phyloP scores from a whole-genome alignment of 2,797 vertebrate genomes.

The Microchirus variegatus region DNA sequence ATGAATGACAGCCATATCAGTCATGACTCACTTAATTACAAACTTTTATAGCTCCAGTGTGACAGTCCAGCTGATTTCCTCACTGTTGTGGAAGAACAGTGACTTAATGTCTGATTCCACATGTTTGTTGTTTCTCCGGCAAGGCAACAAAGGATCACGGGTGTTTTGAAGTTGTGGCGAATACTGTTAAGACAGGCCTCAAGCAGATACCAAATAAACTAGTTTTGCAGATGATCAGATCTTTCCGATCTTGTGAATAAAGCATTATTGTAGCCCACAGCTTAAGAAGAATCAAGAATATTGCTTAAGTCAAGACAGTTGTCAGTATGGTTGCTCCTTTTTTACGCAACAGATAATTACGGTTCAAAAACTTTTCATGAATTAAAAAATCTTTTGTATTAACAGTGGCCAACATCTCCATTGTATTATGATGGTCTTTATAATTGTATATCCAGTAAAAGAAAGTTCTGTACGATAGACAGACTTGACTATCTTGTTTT shows the following conservation, averaged over 20 bases:
- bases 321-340: not conserved
- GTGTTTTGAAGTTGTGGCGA: slow-evolving; percentile 12
- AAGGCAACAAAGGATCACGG: slow-evolving; percentile 18
- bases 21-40: slow-evolving; percentile 38
- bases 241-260: slow-evolving; percentile 14
- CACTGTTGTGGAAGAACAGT: slow-evolving; percentile 29
- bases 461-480: not conserved
- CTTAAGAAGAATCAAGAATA: slow-evolving; percentile 2
- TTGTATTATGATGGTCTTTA: slow-evolving; percentile 1
- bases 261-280: not conserved
- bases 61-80: slow-evolving; percentile 25
- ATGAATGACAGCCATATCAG: slow-evolving; percentile 8
- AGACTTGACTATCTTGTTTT: slow-evolving; percentile 7
- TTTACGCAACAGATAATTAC: slow-evolving; percentile 24
- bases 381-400: not conserved
- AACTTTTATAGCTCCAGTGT: slow-evolving; percentile 30
- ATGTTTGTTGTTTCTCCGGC: slow-evolving; percentile 32
- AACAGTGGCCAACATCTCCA: slow-evolving; percentile 1
- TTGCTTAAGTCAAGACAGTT: slow-evolving; percentile 11
- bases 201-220: slow-evolving; percentile 2
- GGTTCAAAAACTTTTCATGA: slow-evolving; percentile 1
- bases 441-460: not conserved
- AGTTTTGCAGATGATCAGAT: slow-evolving; percentile 12
- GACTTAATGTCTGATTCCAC: slow-evolving; percentile 16
- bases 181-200: slow-evolving; percentile 1